These are phyloP conservation scores for Osmerus eperlanus DNA, from an alignment of 2,113 vertebrate species.

Conservation along the genomic window DNA sequence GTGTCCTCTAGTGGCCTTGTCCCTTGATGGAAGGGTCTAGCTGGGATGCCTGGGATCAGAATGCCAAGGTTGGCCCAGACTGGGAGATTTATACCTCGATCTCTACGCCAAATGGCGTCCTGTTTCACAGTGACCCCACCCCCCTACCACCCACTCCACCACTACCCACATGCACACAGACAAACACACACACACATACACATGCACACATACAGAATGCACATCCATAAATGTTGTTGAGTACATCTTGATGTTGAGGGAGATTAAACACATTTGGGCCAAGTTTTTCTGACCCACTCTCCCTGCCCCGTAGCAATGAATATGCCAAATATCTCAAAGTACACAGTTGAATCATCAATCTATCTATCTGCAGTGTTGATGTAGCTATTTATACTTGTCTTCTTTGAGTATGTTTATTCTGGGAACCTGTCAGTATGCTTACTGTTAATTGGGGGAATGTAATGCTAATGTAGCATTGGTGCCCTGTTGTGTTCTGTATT, in stretches of 20 bases:
- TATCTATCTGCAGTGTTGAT: neutral
- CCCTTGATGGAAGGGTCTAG: slow-evolving; percentile 58
- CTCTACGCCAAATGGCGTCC: slow-evolving; percentile 57
- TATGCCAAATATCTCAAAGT: slow-evolving; percentile 13
- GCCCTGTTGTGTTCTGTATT: too few relatives aligned
- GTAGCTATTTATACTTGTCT: neutral
- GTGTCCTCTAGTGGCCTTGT: slow-evolving; percentile 33
- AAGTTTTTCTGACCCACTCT: slow-evolving; percentile 48
- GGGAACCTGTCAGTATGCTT: neutral
- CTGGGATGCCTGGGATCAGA: slow-evolving; percentile 56
- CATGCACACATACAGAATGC: slow-evolving; percentile 14
- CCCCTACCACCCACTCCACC: slow-evolving; percentile 35
- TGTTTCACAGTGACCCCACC: slow-evolving; percentile 47
- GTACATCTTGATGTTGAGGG: slow-evolving; percentile 20
- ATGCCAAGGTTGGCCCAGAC: slow-evolving; percentile 58
- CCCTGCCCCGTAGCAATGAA: neutral
- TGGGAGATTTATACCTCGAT: slow-evolving; percentile 54
- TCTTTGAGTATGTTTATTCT: neutral
- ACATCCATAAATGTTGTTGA: slow-evolving; percentile 41
- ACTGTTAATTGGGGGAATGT: too few relatives aligned
- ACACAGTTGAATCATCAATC: neutral
- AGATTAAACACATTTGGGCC: slow-evolving; percentile 40
- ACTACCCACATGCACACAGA: neutral
- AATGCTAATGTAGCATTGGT: too few relatives aligned
- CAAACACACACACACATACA: slow-evolving; percentile 7